phyloP scores from a whole-genome alignment of 2,888 invertebrate genomes.

The Melinopterus prodromus region DNA sequence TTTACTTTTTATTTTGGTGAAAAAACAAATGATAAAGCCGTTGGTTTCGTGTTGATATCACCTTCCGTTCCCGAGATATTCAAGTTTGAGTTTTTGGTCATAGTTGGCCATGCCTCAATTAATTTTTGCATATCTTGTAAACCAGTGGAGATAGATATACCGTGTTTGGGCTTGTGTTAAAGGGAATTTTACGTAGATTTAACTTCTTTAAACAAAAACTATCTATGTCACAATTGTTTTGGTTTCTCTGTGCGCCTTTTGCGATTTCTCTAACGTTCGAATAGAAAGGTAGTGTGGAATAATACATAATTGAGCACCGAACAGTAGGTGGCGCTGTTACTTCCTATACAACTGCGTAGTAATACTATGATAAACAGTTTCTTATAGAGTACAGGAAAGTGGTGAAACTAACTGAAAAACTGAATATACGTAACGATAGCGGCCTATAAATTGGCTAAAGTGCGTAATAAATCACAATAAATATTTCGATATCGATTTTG shows the following conservation, averaged over 20 bases:
- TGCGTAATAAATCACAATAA: too few relatives aligned
- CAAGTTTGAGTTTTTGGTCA: too few relatives aligned
- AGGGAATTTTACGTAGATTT: too few relatives aligned
- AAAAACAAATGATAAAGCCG: background rate
- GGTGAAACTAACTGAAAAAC: background rate
- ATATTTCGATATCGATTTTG: background rate
- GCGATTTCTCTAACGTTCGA: background rate
- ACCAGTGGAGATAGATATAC: too few relatives aligned
- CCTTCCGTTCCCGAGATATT: too few relatives aligned
- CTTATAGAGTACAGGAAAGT: background rate
- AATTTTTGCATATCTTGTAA: too few relatives aligned
- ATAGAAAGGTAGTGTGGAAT: constrained; percentile 4
- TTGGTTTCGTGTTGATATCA: too few relatives aligned
- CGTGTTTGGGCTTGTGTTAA: too few relatives aligned
- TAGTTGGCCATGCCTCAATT: too few relatives aligned
- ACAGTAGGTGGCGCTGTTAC: background rate
- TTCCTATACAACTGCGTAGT: background rate
- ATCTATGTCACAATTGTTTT: background rate
- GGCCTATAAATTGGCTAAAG: background rate
- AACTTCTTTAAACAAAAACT: background rate
- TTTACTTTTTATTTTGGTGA: background rate
- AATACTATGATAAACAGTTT: background rate
- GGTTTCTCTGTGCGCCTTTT: background rate
- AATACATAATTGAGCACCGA: background rate
- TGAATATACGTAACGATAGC: background rate